A percentile compares a stretch with the other conserved stretches of the same genome.
Evolutionary conservation across 1,140 invertebrate species (phyloP).

Genomic region (Calliopsis andreniformis): DNA sequence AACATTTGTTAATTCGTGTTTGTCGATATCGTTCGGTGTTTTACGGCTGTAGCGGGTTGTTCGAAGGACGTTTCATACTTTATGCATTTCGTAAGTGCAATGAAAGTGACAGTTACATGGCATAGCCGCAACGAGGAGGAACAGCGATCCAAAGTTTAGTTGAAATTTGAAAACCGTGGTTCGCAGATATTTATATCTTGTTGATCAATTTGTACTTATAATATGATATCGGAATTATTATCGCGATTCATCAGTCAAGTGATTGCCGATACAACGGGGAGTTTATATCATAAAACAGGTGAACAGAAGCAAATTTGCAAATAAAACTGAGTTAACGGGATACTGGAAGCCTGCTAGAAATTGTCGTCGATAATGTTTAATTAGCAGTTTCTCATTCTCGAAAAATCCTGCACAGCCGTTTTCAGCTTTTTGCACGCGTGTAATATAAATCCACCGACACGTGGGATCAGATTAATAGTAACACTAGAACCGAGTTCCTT

Average conservation of each 20-base stretch:
- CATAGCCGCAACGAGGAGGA: not conserved
- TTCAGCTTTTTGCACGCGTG: conserved; percentile 25
- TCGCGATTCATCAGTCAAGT: not conserved
- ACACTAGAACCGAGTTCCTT: conserved; percentile 42
- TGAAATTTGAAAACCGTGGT: not conserved
- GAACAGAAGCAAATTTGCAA: not conserved
- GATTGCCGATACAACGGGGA: too few relatives aligned
- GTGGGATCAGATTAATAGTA: conserved; percentile 58
- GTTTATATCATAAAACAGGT: not conserved
- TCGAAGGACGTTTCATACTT: not conserved
- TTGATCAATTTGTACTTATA: not conserved
- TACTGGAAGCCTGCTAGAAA: not conserved
- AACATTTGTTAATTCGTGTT: not conserved
- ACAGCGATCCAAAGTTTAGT: not conserved
- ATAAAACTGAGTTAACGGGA: not conserved
- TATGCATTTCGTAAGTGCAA: not conserved
- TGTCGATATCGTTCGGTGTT: not conserved
- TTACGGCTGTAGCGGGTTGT: not conserved
- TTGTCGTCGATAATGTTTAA: not conserved
- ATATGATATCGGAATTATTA: not conserved
- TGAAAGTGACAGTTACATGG: not conserved
- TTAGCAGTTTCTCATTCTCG: not conserved
- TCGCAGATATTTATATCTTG: not conserved
- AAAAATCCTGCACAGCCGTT: conserved; percentile 16
- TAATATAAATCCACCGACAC: conserved; percentile 57